Base-by-base conservation (phyloP, 2,113 vertebrate genomes). In the Lipophrys pholis region DNA sequence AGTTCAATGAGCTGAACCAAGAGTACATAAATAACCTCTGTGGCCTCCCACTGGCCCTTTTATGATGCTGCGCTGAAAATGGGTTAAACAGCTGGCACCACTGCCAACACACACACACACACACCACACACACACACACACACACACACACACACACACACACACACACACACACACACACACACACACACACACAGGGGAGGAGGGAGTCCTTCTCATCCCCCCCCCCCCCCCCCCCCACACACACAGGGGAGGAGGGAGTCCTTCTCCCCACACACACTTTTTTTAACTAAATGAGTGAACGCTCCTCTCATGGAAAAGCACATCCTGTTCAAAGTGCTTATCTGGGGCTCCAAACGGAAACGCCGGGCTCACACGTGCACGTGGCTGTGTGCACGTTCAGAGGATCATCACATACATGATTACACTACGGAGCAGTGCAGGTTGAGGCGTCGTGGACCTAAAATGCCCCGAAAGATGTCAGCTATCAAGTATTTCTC, bases 271-370 rank as follows among this genome's bases (percentile, higher is more conserved):
- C 21, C 21, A 30, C 21, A 2, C 21, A 30, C 21, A 30, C 70
- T 73, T 10, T 82, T 82, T 56, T 55, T 53, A 77, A 81, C 52
- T 83, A 77, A 82, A 77, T 49, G 58, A 59, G 53, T 76, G 76
- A 86, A 30, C 2, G 78, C 69, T 73, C 67, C 65, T 76, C 78
- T 76, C 14, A 55, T 75, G 75, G 69, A 75, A 75, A 81, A 83
- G 78, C 76, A 81, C 84, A 82, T 78, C 75, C 56, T 62, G 50
- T 82, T 66, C 74, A 80, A 53, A 87, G 78, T 91, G 84, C 81
- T 89, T 90, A 90, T 90, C 79, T 78, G 80, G 69, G 80, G 57
- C 80, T 89, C 82, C 83, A 62, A 79, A 79, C 11, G 53, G 81
- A 79, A 73, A 83, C 71, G 21, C 56, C 16, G 67, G 82, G 87